Base-by-base conservation (phyloP, 2,113 vertebrate species). In the Pteronura brasiliensis region DNA sequence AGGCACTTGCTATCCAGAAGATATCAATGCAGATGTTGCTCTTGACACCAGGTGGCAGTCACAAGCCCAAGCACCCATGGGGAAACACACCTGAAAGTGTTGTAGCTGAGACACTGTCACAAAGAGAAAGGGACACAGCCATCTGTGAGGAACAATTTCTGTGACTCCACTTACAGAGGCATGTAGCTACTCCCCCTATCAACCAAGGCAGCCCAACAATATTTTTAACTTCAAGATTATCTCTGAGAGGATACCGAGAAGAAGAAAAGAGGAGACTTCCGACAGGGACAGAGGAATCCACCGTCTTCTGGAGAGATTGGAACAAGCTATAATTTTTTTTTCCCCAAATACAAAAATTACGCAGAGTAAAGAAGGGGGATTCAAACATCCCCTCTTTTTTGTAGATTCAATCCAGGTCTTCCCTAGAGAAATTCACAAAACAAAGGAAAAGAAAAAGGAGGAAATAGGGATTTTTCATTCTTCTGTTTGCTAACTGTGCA, bases 391-490 rank as follows among this genome's bases (percentile, higher is more conserved):
- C 61, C 63, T 57, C 12, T 67, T 59, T 29, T 95, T 74, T 94
- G 80, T 42, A 84, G 23, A 47, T 31, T 95, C 81, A 80, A 52
- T 65, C 84, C 69, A 81, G 34, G 42, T 77, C 20, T 96, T 96
- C 57, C 49, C 87, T 76, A 55, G 47, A 91, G 44, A 93, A 93
- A 93, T 65, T 91, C 91, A 93, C 72, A 89, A 88, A 95, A 89
- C 25, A 72, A 82, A 92, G 67, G 23, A 17, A 94, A 77, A 87
- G n/a, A 44, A 67, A 67, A 87, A 91, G 29, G 3, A 80, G 4
- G 4, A 4, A 34, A 69, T 18, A 59, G 20, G 27, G 42, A 59
- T 90, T 97, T 80, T 94, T 89, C 74, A 71, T 61, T 91, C 77
- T 97, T 80, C 79, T 59, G 27, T 96, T 93, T 80, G 61, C 67